phyloP scores from a whole-genome alignment of 2,888 invertebrate species.

The Sesia apiformis region DNA sequence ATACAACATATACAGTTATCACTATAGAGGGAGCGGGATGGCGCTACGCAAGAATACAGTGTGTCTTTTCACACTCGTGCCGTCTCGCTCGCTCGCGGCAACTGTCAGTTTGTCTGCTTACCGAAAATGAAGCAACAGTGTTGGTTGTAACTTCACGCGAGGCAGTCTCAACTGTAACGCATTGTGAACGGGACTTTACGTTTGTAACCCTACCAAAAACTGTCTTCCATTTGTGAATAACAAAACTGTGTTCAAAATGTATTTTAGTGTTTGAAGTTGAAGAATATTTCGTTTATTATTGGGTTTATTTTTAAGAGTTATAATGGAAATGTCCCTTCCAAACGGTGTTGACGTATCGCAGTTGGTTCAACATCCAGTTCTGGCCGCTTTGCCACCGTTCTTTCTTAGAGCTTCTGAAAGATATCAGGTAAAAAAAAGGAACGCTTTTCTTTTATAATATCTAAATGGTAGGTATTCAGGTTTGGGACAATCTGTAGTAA shows the following conservation, averaged over 20 bases:
- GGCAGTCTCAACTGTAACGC: slow-evolving; percentile 16
- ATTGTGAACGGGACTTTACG: slow-evolving; percentile 2
- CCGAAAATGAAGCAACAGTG: slow-evolving; percentile 63
- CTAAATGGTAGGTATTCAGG: too few relatives aligned
- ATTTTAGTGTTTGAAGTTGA: neutral
- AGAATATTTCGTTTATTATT: neutral
- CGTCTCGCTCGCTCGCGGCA: slow-evolving; percentile 46
- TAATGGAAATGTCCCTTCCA: slow-evolving; percentile 84
- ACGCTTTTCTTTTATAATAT: neutral
- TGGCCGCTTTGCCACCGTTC: slow-evolving; percentile 90
- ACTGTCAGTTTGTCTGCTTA: slow-evolving; percentile 50
- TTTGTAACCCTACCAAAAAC: neutral
- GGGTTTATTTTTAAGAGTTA: slow-evolving; percentile 7
- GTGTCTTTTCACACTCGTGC: slow-evolving; percentile 54
- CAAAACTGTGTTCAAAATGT: slow-evolving; percentile 3
- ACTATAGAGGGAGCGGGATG: slow-evolving; percentile 52
- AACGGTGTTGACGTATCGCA: slow-evolving; percentile 91
- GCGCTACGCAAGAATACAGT: slow-evolving; percentile 51
- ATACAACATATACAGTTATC: slow-evolving; percentile 74
- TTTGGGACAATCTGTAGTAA: too few relatives aligned
- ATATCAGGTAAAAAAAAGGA: slow-evolving; percentile 77
- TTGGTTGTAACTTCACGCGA: slow-evolving; percentile 45
- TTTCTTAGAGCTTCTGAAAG: slow-evolving; percentile 91
- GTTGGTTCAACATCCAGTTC: slow-evolving; percentile 88
- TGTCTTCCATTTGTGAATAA: neutral